Percentiles rank a stretch among this genome's conserved stretches.
Evolutionary conservation across 2,797 vertebrate species (phyloP).

Genomic region (Lagorchestes hirsutus): DNA sequence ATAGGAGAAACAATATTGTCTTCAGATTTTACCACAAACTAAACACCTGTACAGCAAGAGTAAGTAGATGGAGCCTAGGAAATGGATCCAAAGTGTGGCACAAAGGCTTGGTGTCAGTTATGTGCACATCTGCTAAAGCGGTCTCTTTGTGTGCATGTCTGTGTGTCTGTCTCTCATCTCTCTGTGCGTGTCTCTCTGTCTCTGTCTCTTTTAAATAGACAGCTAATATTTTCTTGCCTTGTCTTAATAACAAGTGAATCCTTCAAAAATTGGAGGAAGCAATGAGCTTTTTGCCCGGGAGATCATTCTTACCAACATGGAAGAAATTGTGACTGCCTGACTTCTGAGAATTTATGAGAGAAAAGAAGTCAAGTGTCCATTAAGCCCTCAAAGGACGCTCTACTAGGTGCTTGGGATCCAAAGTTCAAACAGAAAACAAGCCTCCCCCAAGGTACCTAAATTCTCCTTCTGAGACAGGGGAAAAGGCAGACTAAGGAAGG

Average conservation of each 20-base stretch:
- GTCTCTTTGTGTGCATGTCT: too few species aligned
- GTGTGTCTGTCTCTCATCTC: too few species aligned
- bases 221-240: background rate
- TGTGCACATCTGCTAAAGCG: too few species aligned
- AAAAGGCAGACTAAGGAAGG: background rate
- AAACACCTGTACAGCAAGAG: too few species aligned
- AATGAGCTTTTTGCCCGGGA: background rate
- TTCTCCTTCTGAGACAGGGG: background rate
- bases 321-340: background rate
- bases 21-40: background rate
- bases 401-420: background rate
- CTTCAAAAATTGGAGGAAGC: background rate
- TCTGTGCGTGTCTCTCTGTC: too few species aligned
- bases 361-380: background rate
- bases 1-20: background rate
- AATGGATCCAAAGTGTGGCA: background rate
- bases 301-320: background rate
- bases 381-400: background rate
- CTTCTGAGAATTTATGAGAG: background rate
- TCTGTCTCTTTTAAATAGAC: background rate
- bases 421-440: too few species aligned
- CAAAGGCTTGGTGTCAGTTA: background rate
- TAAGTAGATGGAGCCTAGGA: too few species aligned
- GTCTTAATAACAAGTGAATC: background rate
- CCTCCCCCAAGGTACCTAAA: background rate